Conservation (phyloP, 92 coral and sea anemone species). For the Zoanthus gigantus region DNA sequence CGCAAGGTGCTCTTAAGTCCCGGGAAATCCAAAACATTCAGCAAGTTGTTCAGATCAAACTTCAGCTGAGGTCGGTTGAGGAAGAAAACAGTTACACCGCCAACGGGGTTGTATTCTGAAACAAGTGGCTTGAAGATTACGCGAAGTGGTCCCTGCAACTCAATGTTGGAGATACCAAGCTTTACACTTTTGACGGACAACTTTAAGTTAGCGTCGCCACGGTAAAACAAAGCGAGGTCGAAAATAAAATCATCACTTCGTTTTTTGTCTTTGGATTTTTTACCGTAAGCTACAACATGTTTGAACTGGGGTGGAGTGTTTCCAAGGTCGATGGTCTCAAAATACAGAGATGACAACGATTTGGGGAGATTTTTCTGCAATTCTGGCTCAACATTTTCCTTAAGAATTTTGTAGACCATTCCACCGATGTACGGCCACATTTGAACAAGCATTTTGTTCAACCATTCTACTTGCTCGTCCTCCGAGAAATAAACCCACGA, state of each 20-base stretch:
- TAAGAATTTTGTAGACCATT: constrained; percentile 91
- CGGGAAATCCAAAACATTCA: constrained; percentile 95
- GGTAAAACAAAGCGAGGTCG: constrained; percentile 86
- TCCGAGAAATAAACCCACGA: constrained; percentile 94
- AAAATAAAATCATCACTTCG: constrained; percentile 79
- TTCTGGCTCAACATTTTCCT: constrained; percentile 93
- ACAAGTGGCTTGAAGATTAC: constrained; percentile 95
- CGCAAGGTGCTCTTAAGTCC: constrained; percentile 95
- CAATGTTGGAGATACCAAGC: constrained; percentile 86
- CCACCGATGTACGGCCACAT: constrained; percentile 99
- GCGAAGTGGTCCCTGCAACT: constrained; percentile 84
- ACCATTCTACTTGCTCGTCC: constrained; percentile 92
- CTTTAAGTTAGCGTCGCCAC: constrained; percentile 93
- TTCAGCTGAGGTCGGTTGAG: constrained; percentile 92
- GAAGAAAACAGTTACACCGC: constrained; percentile 94
- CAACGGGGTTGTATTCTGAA: constrained; percentile 89
- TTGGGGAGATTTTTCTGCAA: constrained; percentile 95
- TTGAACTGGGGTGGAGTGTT: constrained; percentile 86
- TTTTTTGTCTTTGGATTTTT: constrained; percentile 30
- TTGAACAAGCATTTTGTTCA: constrained; percentile 89
- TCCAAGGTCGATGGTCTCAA: constrained; percentile 92
- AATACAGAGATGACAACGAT: constrained; percentile 79
- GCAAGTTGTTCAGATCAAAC: constrained; percentile 88
- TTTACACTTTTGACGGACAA: constrained; percentile 78
- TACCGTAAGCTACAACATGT: constrained; percentile 75